Base-by-base conservation (phyloP, 2,113 vertebrate species). In the Tringa solitaria region DNA sequence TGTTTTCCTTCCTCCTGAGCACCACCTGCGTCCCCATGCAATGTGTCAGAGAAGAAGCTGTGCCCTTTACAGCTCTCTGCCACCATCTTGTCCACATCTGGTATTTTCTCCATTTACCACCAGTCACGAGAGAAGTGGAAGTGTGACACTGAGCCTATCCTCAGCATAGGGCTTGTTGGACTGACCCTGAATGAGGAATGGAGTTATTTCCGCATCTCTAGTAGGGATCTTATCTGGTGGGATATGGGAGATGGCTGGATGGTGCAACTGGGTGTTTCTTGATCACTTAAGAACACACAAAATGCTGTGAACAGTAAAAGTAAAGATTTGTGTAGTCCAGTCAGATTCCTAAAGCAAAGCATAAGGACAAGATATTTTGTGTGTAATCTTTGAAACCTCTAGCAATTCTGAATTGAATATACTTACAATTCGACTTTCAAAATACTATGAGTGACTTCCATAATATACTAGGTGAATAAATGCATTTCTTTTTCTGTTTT, bases 401-500 rank as follows among this genome's bases (percentile, higher is more conserved):
- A 51, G 8, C 4, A 81, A 12, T 65, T 91, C 35, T 39, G 8
- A 68, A 35, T 5, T 35, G 1, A 80, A 73, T 51, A n/a, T 15
- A 32, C 7, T 64, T 61, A 30, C 3, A 92, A 33, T 32, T 73
- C 17, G 53, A 24, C 8, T 9, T 86, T 51, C 16, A 65, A 69
- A 57, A 8, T 32, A 51, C 8, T 30, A 19, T 6, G 4, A 33
- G 43, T 27, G 22, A 24, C 51, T 74, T 64, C 57, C 13, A 26
- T 32, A 45, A 53, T 37, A 22, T 11, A 64, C 4, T 35, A 23
- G 32, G 24, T 24, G 63, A 63, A 56, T 33, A 28, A 57, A 57
- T 18, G 1, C 1, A 2, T 27, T 0, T 6, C 24, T 33, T 53
- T 56, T 74, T 3, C 6, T 46, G 2, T 74, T 75, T 1, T 39